Evolutionary conservation across 1,140 invertebrate species (phyloP), one percentile per base, ranked within the genome.

Genomic region (Chironomus striatipennis): DNA sequence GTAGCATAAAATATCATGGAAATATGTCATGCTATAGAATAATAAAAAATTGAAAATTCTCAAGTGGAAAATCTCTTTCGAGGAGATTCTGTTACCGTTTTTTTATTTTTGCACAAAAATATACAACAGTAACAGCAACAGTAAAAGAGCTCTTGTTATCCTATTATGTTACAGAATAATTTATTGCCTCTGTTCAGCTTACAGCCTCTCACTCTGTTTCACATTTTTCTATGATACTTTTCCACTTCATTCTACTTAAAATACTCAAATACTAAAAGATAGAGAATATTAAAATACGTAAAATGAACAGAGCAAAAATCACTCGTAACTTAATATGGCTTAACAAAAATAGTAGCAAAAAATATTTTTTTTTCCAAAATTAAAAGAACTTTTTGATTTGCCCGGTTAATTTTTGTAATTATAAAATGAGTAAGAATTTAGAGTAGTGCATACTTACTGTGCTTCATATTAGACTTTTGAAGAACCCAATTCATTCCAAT

Each of bases 91-190:
- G 47, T 57, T 57, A 57, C 47, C 12, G n/a, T 57, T 57, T 57
- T 57, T n/a, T 57, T n/a, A 57, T 34, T 34, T 34, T 34, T 34
- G 24, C 24, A 34, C 24, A 34, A 34, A 34, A 34, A 34, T 34
- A 34, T 34, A 34, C 24, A 34, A 34, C 24, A 34, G 24, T 34
- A 34, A 34, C 24, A 34, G 24, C 24, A 34, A 34, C 24, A 34
- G n/a, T 57, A n/a, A 57, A n/a, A 57, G 47, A 57, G 47, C 47
- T 57, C 47, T 57, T 57, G 47, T 70, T 70, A 70, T 70, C 65
- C 65, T 70, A 70, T 70, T 70, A 70, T 70, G 65, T 70, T 70
- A 18, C 65, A 21, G 20, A 70, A 70, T 70, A 70, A 70, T 70
- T 70, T 70, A 70, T 70, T 70, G 65, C 65, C 20, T 34, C 24